Base-by-base conservation (phyloP, 2,113 vertebrate genomes). In the Numenius arquata region DNA sequence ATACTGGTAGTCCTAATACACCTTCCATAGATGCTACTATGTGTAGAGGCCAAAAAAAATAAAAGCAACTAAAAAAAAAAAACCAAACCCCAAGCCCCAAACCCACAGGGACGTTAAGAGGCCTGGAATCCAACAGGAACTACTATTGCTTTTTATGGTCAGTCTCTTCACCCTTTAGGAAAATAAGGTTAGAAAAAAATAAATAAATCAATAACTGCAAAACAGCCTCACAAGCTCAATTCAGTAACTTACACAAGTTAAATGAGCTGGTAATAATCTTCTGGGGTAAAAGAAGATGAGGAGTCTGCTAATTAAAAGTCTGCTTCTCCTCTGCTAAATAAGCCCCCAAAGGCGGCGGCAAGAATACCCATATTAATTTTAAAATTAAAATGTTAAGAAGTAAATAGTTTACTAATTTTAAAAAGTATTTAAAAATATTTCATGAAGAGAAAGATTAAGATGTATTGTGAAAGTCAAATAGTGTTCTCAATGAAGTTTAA, bases 241-340 rank as follows among this genome's bases (percentile, higher is more conserved):
- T 43, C 65, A 47, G 20, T 30, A 93, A 41, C n/a, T 84, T 18
- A 71, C 9, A 47, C 9, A 55, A 84, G 22, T 88, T 47, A 74
- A 86, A 55, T 11, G 19, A 83, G 30, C 34, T 63, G n/a, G n/a
- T 40, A 87, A 48, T 40, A 84, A 75, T 67, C 80, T 48, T 95
- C 50, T 32, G 15, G 20, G 38, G 26, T 63, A 89, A 55, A 19
- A 83, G 21, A 16, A 66, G 38, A 81, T 50, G 26, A 80, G 45
- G 83, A 63, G 16, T 23, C 61, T 41, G 19, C 23, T 86, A 74
- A 89, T 85, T 90, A 83, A 94, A 88, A 88, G 25, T 62, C 59
- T 68, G 29, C 32, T 70, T 83, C 43, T 91, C 32, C 66, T 79
- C 32, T 2, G 2, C 52, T 58, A 76, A 88, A 68, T 8, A 20